A percentile compares a stretch with the other conserved stretches of the same genome.
phyloP scores from a whole-genome alignment of 1,140 invertebrate species.

The Nautilus pompilius region DNA sequence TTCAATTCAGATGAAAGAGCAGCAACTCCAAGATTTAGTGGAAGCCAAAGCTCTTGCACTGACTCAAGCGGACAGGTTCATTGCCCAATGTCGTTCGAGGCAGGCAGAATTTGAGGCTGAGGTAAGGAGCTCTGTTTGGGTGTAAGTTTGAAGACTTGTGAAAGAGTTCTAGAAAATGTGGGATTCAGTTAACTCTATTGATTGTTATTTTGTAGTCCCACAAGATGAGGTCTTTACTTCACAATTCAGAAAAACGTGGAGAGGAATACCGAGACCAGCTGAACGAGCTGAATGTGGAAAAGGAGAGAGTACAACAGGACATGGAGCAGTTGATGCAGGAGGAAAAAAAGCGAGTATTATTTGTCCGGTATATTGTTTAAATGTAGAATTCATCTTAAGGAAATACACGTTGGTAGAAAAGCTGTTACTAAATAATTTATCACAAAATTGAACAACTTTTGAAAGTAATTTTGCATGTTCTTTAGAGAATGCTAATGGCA shows the following conservation, averaged over 20 bases:
- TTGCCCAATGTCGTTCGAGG: slow-evolving; percentile 46
- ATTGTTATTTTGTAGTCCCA: slow-evolving; percentile 33
- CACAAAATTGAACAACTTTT: neutral
- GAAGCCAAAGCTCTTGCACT: slow-evolving; percentile 52
- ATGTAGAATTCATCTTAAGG: neutral
- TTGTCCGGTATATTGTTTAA: neutral
- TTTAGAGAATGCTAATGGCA: too few relatives aligned
- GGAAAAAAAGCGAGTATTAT: slow-evolving; percentile 24
- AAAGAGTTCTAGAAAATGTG: neutral
- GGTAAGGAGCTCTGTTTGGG: slow-evolving; percentile 22
- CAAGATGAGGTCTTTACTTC: slow-evolving; percentile 40
- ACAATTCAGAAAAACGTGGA: slow-evolving; percentile 40
- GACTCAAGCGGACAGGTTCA: slow-evolving; percentile 49
- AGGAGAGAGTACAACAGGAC: slow-evolving; percentile 29
- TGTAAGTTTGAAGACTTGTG: neutral
- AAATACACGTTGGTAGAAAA: neutral
- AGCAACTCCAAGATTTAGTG: slow-evolving; percentile 51
- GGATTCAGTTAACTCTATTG: neutral
- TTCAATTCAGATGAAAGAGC: slow-evolving; percentile 47
- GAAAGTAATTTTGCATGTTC: neutral
- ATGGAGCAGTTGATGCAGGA: slow-evolving; percentile 37
- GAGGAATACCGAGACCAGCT: slow-evolving; percentile 36
- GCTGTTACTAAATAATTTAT: slow-evolving; percentile 3
- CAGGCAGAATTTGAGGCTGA: slow-evolving; percentile 50
- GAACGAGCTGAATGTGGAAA: slow-evolving; percentile 34